Evolutionary conservation across 2,888 invertebrate species (phyloP), one percentile per base, ranked within the genome.

Genomic region (Melieria picta): DNA sequence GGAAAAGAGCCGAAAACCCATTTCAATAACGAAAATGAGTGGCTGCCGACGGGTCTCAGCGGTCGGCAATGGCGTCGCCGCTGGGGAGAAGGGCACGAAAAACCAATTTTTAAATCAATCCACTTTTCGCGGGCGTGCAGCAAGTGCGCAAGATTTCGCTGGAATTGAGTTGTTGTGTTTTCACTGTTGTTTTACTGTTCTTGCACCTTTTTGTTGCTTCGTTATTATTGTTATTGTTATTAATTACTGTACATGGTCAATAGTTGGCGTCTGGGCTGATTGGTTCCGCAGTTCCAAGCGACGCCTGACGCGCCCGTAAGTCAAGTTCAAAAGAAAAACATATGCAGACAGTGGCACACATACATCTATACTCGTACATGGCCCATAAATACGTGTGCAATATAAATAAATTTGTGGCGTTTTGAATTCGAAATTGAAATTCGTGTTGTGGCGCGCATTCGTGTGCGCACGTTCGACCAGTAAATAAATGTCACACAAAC

Each of bases 341-440:
- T 81, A 81, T 81, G 79, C 80, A 80, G 82, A 81, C 81, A 80
- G 81, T 80, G 76, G 56, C 63, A 56, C 56, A 45, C 48, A 61
- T 69, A 48, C 57, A 57, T 63, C 78, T 73, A 30, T 56, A 30
- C 30, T 30, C 30, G 30, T 30, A 30, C 30, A 30, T 30, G 30
- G 30, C 30, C 30, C 30, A 30, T 30, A 30, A 30, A 30, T 2
- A 30, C 30, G 30, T 30, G 30, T 30, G 30, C 30, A 30, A 30
- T 30, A 30, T 30, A 30, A 30, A 30, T 30, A 30, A 30, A 30
- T 30, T 30, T 30, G 30, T 30, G 30, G 30, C 30, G 30, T 30
- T 30, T 30, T 30, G 30, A 30, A 30, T 30, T 30, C 30, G 30
- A 30, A n/a, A 52, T 52, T 52, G 52, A 52, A 52, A 52, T 52